Evolutionary conservation across 2,113 vertebrate species (phyloP).

Genomic region (Oncorhynchus kisutch): DNA sequence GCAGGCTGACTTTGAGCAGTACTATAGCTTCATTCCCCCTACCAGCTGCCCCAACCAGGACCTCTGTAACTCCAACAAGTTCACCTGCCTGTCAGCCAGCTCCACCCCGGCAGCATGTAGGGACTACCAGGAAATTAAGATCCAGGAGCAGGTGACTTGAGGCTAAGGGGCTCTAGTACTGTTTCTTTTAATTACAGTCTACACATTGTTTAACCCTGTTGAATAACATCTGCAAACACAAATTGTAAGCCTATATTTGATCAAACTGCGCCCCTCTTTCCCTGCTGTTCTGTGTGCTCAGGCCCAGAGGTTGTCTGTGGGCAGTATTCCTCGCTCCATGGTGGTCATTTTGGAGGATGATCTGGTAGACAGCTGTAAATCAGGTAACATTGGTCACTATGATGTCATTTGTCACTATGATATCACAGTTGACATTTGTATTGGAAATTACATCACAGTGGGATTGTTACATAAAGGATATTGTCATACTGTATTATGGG

Average conservation of each 20-base stretch:
- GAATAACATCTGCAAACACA: no score
- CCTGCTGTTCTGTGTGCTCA: constrained; percentile 42
- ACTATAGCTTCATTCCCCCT: constrained; percentile 79
- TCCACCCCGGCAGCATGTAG: constrained; percentile 79
- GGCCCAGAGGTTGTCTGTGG: constrained; percentile 90
- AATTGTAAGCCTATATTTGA: background rate
- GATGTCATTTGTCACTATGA: no score
- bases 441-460: no score
- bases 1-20: constrained; percentile 88
- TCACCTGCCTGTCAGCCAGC: constrained; percentile 82
- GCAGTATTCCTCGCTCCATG: constrained; percentile 95
- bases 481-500: no score
- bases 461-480: no score
- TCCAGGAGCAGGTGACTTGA: constrained; percentile 88
- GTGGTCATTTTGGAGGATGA: constrained; percentile 91
- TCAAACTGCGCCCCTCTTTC: background rate
- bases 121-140: constrained; percentile 98
- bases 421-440: no score
- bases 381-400: constrained; percentile 74
- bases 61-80: constrained; percentile 81
- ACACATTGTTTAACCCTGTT: no score
- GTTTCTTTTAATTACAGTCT: no score
- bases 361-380: constrained; percentile 94
- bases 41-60: constrained; percentile 77
- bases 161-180: no score